phyloP scores from a whole-genome alignment of 35 echinoderm and acorn worm genomes.

The Ophioderma brevispina region DNA sequence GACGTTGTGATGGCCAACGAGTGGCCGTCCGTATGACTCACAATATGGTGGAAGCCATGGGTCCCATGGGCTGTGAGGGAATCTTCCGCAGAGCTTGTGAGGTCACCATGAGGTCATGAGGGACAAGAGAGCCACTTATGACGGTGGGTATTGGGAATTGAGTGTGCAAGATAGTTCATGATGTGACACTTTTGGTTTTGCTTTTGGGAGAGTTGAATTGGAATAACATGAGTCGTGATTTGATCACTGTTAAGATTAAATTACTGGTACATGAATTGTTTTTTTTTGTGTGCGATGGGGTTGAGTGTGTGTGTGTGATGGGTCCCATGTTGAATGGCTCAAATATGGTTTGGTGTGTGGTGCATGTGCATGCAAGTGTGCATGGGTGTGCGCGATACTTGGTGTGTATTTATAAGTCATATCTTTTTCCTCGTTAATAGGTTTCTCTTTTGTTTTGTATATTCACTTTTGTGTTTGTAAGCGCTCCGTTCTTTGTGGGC shows the following conservation, averaged over 20 bases:
- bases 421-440: too few species aligned
- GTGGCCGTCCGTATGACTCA: constrained; percentile 92
- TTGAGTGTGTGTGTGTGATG: too few species aligned
- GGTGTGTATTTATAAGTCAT: too few species aligned
- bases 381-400: too few species aligned
- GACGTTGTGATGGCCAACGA: constrained; percentile 91
- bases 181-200: not conserved
- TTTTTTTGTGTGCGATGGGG: too few species aligned
- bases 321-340: too few species aligned
- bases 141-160: constrained; percentile 63
- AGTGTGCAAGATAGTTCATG: not conserved
- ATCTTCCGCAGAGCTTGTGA: constrained; percentile 97
- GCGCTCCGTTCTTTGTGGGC: too few species aligned
- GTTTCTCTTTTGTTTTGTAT: too few species aligned
- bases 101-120: constrained; percentile 98
- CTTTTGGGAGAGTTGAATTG: not conserved
- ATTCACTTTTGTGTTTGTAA: too few species aligned
- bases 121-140: constrained; percentile 94
- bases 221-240: not conserved
- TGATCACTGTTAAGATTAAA: not conserved
- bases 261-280: not conserved
- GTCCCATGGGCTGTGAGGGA: constrained; percentile 91
- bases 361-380: too few species aligned
- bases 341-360: too few species aligned
- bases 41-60: constrained; percentile 95